Conservation (phyloP, 2,797 vertebrate species). For the Synanceia verrucosa region DNA sequence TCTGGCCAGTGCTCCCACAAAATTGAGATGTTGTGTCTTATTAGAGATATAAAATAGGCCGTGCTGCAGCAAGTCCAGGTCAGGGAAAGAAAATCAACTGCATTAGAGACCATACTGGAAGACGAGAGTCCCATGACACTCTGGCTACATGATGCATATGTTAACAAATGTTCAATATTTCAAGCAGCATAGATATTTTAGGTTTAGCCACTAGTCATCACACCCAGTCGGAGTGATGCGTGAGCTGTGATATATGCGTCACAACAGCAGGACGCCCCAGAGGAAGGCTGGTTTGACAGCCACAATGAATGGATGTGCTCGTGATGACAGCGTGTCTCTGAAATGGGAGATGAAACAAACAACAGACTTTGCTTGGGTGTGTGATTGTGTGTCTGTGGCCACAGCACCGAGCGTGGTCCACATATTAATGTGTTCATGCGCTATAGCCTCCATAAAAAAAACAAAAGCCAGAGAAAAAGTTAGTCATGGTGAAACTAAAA, state of each 20-base stretch:
- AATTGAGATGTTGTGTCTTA: no score
- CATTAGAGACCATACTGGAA: background rate
- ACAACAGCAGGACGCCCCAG: conserved; percentile 47
- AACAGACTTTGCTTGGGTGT: conserved; percentile 11
- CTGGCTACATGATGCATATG: background rate
- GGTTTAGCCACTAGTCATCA: conserved; percentile 18
- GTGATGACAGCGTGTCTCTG: conserved; percentile 47
- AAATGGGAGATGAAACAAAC: conserved; percentile 37
- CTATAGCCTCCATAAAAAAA: background rate
- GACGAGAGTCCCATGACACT: background rate
- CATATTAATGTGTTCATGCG: conserved; percentile 15
- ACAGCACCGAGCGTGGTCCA: background rate
- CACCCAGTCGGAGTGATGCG: conserved; percentile 14
- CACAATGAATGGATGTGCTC: conserved; percentile 33
- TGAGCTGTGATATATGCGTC: conserved; percentile 40
- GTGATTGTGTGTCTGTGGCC: conserved; percentile 4
- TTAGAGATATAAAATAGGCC: no score
- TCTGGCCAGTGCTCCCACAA: conserved; percentile 7
- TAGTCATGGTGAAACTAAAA: background rate
- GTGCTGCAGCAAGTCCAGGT: background rate
- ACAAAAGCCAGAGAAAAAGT: background rate
- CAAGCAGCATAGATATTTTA: conserved; percentile 22
- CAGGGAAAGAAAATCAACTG: background rate
- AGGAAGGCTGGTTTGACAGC: conserved; percentile 46
- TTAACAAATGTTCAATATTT: conserved; percentile 7